These are phyloP conservation scores for Mythimna impura DNA, from an alignment of 2,888 invertebrate genomes.

Conservation along the genomic window DNA sequence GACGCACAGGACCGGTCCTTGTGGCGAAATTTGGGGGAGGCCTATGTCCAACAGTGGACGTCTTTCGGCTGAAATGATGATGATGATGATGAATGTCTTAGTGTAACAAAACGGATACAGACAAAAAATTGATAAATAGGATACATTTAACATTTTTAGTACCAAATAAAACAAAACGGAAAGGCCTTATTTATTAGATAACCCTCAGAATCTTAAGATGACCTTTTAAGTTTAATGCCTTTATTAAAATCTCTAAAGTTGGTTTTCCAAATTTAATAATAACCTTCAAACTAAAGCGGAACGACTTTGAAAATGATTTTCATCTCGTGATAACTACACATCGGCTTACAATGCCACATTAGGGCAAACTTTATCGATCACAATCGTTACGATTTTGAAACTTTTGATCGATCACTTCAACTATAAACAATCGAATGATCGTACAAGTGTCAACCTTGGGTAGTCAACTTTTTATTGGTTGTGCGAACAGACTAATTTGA, in stretches of 20 bases:
- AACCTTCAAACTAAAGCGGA: conserved; percentile 1
- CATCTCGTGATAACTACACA: conserved; percentile 19
- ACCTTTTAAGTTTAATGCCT: background rate
- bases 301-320: conserved; percentile 17
- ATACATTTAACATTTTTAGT: background rate
- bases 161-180: background rate
- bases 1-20: no score
- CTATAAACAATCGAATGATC: conserved; percentile 37
- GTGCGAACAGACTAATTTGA: conserved; percentile 43
- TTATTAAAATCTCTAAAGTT: background rate
- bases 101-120: no score
- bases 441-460: conserved; percentile 48
- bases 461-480: conserved; percentile 58
- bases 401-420: conserved; percentile 38
- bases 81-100: no score
- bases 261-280: background rate
- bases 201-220: background rate
- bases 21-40: no score
- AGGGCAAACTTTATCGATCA: conserved; percentile 30
- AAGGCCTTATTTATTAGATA: background rate
- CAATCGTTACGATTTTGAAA: conserved; percentile 46
- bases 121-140: background rate
- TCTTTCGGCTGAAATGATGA: no score
- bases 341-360: conserved; percentile 34
- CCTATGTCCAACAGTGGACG: no score